Percentiles rank a stretch among this genome's conserved stretches.
phyloP scores from a whole-genome alignment of 2,113 vertebrate genomes.

The Pithys albifrons region DNA sequence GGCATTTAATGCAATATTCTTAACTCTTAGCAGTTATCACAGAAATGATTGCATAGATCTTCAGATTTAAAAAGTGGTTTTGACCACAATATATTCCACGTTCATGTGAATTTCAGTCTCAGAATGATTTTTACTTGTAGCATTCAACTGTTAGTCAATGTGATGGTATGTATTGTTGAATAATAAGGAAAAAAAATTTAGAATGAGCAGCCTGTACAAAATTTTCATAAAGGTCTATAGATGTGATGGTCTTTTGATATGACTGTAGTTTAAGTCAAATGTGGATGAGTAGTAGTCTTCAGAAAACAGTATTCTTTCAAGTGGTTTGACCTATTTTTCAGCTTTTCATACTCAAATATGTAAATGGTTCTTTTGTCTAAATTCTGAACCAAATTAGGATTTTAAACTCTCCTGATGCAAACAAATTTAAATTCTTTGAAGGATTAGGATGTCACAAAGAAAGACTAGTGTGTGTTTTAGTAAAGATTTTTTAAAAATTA shows the following conservation, averaged over 20 bases:
- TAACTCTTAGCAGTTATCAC: not conserved
- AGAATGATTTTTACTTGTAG: not conserved
- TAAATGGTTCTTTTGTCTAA: not conserved
- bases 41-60: not conserved
- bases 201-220: not conserved
- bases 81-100: not conserved
- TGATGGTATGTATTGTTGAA: not conserved
- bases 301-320: conserved; percentile 33
- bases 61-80: not conserved
- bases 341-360: conserved; percentile 27
- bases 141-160: not conserved
- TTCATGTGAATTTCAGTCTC: not conserved
- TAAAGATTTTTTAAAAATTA: not conserved
- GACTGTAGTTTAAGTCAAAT: not conserved
- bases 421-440: conserved; percentile 6
- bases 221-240: not conserved
- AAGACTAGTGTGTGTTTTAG: not conserved
- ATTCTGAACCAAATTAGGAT: conserved; percentile 37
- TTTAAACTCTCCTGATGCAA: not conserved
- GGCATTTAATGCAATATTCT: not conserved
- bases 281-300: not conserved
- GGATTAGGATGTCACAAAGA: not conserved
- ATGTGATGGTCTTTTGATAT: not conserved
- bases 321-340: conserved; percentile 22
- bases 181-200: not conserved